Conservation (phyloP, 2,888 invertebrate genomes). For the Andrena chrysosceles region DNA sequence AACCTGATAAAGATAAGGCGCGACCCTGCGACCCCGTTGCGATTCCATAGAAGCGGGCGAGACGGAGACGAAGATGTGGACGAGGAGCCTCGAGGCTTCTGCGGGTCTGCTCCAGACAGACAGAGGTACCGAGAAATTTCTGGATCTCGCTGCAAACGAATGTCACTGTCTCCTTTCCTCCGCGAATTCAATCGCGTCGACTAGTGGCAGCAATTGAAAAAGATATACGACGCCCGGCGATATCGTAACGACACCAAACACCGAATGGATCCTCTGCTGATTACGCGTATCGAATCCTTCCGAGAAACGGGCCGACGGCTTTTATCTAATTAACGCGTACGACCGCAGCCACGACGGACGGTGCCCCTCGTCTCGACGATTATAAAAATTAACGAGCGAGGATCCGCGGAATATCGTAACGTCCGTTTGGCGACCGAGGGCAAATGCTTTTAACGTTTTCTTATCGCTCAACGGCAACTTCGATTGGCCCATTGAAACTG, state of each 20-base stretch:
- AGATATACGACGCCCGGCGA: conserved; percentile 48
- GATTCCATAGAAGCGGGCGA: conserved; percentile 74
- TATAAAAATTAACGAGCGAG: conserved; percentile 76
- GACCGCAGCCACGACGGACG: conserved; percentile 37
- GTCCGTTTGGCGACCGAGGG: neutral
- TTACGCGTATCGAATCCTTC: conserved; percentile 71
- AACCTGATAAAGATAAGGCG: conserved; percentile 78
- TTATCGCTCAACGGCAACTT: neutral
- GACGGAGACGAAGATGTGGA: conserved; percentile 21
- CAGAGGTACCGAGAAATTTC: conserved; percentile 9
- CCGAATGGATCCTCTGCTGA: conserved; percentile 52
- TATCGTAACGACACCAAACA: conserved; percentile 64
- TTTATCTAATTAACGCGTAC: conserved; percentile 77
- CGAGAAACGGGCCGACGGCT: conserved; percentile 70
- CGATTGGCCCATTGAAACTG: neutral
- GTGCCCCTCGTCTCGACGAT: conserved; percentile 47
- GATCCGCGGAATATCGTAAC: conserved; percentile 62
- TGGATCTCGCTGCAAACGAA: neutral
- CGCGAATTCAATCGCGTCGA: neutral
- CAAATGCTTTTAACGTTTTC: neutral
- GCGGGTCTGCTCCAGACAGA: neutral
- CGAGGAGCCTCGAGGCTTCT: conserved; percentile 28
- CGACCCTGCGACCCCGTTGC: conserved; percentile 77
- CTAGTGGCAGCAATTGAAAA: conserved; percentile 9
- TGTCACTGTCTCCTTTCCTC: neutral